A percentile compares a stretch with the other conserved stretches of the same genome.
Conservation (phyloP, 2,888 invertebrate genomes). For the Drosophila macrospina region DNA sequence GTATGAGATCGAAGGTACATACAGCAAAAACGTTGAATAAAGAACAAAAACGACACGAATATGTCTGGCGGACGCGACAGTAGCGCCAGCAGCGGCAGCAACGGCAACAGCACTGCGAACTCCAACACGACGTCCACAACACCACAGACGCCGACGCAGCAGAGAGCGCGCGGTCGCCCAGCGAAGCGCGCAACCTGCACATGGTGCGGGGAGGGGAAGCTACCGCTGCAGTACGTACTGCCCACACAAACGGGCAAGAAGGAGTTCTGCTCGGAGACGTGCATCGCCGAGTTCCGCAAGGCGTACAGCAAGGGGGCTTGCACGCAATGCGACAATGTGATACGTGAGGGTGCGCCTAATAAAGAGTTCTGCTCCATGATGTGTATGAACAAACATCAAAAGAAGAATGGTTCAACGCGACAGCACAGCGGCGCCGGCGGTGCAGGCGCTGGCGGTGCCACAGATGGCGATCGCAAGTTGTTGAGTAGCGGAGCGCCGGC, state of each 20-base stretch:
- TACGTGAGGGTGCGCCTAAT: slow-evolving; percentile 90
- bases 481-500: slow-evolving; percentile 85
- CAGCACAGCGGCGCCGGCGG: slow-evolving; percentile 63
- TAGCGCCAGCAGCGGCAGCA: slow-evolving; percentile 59
- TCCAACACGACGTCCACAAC: slow-evolving; percentile 28
- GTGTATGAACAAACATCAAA: slow-evolving; percentile 94
- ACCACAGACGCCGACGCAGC: slow-evolving; percentile 58
- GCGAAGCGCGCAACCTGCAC: slow-evolving; percentile 91
- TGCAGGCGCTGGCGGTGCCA: slow-evolving; percentile 34
- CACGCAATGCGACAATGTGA: slow-evolving; percentile 94
- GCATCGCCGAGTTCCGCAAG: slow-evolving; percentile 94
- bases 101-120: slow-evolving; percentile 59
- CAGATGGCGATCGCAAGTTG: slow-evolving; percentile 70
- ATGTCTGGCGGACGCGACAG: slow-evolving; percentile 84
- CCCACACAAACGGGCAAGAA: slow-evolving; percentile 94
- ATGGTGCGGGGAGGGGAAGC: slow-evolving; percentile 94
- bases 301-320: slow-evolving; percentile 95
- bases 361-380: slow-evolving; percentile 94
- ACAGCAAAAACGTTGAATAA: slow-evolving; percentile 19
- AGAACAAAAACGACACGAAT: slow-evolving; percentile 22
- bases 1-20: slow-evolving; percentile 10
- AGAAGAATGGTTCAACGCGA: slow-evolving; percentile 88
- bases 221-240: slow-evolving; percentile 93
- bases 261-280: slow-evolving; percentile 96
- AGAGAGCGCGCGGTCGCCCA: slow-evolving; percentile 88